Conservation (phyloP, 2,797 vertebrate species). For the Pseudotriccus pelzelni region DNA sequence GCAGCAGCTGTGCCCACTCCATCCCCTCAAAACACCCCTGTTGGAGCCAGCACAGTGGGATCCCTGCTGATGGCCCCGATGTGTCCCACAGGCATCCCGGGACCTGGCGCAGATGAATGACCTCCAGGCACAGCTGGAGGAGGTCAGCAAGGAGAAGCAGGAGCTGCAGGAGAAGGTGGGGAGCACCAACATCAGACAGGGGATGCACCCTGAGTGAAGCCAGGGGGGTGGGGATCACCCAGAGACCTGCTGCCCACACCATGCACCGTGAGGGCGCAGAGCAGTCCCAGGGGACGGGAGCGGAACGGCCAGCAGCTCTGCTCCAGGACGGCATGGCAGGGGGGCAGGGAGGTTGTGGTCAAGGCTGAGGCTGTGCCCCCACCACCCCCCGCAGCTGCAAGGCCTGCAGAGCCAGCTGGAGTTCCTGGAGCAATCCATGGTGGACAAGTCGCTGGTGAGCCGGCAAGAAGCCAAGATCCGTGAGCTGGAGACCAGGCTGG, state of each 20-base stretch:
- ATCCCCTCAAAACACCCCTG: fast-evolving
- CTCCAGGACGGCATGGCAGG: fast-evolving
- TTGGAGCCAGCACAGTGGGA: fast-evolving
- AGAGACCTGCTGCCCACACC: fast-evolving
- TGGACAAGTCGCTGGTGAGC: slow-evolving; percentile 94
- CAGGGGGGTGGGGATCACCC: fast-evolving
- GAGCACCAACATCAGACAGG: fast-evolving
- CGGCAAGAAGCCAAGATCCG: slow-evolving; percentile 95
- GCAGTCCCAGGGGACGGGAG: not conserved
- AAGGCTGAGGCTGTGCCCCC: not conserved
- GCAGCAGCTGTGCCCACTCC: fast-evolving
- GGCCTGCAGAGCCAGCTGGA: slow-evolving; percentile 94
- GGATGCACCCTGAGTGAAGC: not conserved
- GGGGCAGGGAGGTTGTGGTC: not conserved
- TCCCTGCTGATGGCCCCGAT: fast-evolving
- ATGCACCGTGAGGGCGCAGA: fast-evolving
- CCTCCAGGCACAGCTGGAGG: slow-evolving; percentile 92
- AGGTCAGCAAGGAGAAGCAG: slow-evolving; percentile 92
- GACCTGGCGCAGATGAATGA: slow-evolving; percentile 95
- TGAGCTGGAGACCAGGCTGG: slow-evolving; percentile 92
- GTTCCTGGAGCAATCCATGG: slow-evolving; percentile 97
- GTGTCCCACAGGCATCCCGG: slow-evolving; percentile 83
- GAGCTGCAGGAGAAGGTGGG: slow-evolving; percentile 94
- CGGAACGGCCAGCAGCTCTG: not conserved
- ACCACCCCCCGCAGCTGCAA: slow-evolving; percentile 80